Evolutionary conservation across 1,140 invertebrate genomes (phyloP).

Genomic region (Pseudomyrmex concolor): DNA sequence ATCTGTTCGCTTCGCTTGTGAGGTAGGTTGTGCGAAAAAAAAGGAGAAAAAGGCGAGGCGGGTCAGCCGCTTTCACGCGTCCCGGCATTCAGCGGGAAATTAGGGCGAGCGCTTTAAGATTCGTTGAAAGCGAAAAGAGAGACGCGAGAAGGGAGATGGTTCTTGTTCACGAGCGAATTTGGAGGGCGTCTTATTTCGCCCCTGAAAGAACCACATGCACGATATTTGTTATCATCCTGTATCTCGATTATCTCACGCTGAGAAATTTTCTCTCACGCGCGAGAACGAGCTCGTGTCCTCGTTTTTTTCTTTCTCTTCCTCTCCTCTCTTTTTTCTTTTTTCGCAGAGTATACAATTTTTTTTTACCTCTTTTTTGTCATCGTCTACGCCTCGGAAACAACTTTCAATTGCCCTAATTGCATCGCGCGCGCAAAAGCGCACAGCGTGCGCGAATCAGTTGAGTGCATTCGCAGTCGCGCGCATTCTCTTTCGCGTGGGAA

Average conservation of each 20-base stretch:
- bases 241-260: constrained; percentile 64
- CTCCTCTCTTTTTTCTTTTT: not conserved
- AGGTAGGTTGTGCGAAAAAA: not conserved
- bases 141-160: constrained; percentile 52
- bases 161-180: constrained; percentile 69
- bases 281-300: not conserved
- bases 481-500: constrained; percentile 28
- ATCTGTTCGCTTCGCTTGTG: not conserved
- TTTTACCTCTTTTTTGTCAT: not conserved
- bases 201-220: constrained; percentile 62
- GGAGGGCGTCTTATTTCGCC: constrained; percentile 66
- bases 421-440: constrained; percentile 11
- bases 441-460: not conserved
- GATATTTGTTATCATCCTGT: constrained; percentile 64
- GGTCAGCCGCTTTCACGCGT: constrained; percentile 72
- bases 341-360: not conserved
- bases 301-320: not conserved
- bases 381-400: constrained; percentile 11
- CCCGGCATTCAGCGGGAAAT: constrained; percentile 70
- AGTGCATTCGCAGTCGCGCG: not conserved
- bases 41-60: constrained; percentile 57
- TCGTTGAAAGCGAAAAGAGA: constrained; percentile 65
- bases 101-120: constrained; percentile 71
- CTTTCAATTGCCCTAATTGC: constrained; percentile 44
- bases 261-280: constrained; percentile 25